phyloP scores from a whole-genome alignment of 2,113 vertebrate species.

The Euleptes europaea region DNA sequence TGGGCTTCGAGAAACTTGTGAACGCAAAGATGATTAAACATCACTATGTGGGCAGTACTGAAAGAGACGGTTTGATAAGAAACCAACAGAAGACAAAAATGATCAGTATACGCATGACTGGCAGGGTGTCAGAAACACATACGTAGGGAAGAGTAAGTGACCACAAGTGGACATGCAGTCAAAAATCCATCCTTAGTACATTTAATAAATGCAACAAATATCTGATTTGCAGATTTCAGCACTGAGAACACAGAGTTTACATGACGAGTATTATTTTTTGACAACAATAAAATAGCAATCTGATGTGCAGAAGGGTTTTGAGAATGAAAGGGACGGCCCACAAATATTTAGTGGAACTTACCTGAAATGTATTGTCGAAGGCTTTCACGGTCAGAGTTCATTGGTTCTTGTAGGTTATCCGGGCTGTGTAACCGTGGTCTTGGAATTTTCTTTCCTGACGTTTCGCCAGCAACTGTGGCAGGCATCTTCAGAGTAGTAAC shows the following conservation, averaged over 20 bases:
- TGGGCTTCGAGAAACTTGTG: not conserved
- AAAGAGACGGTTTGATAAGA: not conserved
- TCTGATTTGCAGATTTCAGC: slow-evolving; percentile 2
- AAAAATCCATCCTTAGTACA: not conserved
- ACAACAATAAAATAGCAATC: slow-evolving; percentile 34
- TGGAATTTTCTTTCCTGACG: too few species aligned
- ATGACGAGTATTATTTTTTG: not conserved
- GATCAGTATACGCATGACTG: slow-evolving; percentile 5
- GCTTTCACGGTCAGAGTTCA: too few species aligned
- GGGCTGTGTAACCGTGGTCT: too few species aligned
- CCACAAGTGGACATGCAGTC: not conserved
- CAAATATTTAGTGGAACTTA: not conserved
- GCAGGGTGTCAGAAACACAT: not conserved
- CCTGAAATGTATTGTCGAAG: too few species aligned
- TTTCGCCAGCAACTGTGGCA: too few species aligned
- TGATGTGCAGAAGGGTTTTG: slow-evolving; percentile 41
- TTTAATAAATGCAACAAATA: slow-evolving; percentile 21
- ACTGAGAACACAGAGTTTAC: slow-evolving; percentile 10
- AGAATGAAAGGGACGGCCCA: not conserved
- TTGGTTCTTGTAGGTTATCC: too few species aligned
- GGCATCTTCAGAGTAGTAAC: too few species aligned
- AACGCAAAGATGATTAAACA: not conserved
- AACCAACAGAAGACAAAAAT: not conserved
- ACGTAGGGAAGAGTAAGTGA: not conserved
- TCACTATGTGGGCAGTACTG: not conserved